Base-by-base conservation (phyloP, 2,113 vertebrate species). In the Okapia johnstoni region DNA sequence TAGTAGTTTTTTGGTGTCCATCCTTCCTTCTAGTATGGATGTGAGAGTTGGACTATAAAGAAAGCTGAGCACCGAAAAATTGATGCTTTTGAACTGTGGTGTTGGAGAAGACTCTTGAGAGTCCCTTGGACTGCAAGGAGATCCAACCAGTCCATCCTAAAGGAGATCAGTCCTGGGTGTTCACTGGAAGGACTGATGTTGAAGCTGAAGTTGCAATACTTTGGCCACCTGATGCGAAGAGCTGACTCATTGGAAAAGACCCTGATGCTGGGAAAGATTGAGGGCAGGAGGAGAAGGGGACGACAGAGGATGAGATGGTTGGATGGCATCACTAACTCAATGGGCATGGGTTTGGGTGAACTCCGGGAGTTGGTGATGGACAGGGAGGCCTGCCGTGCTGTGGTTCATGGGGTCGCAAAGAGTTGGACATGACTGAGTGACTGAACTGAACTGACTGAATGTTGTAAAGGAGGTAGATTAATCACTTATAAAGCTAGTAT, bases 11-110 rank as follows among this genome's bases (percentile, higher is more conserved):
- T 70, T 36, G 63, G n/a, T 73, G 36, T 23, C 36, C 66, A 25
- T 73, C 19, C 36, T 73, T 73, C 66, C n/a, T 70, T 73, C 36
- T 73, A 2, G 19, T 36, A 63, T 63, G 60, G 60, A 63, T 63
- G 60, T 61, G 28, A 61, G 28, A 61, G 60, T 61, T 61, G 60
- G 28, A 61, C 60, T 15, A 13, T 61, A 3, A 61, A 61, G 33
- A n/a, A 66, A n/a, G 33, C 7, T 66, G 33, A 66, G 33, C 0
- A 2, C 61, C 0, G 1, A 8, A 66, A 33, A 66, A 66, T n/a
- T 66, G 61, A 66, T 66, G 61, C 4, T 66, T 66, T 66, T 66
- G 16, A n/a, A n/a, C 61, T 66, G 61, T n/a, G 33, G 16, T 66
- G 61, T 19, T n/a, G 16, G 61, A n/a, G 33, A 66, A 66, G 4